These are phyloP conservation scores for Baronia brevicornis DNA, from an alignment of 2,888 invertebrate genomes.

Conservation along the genomic window DNA sequence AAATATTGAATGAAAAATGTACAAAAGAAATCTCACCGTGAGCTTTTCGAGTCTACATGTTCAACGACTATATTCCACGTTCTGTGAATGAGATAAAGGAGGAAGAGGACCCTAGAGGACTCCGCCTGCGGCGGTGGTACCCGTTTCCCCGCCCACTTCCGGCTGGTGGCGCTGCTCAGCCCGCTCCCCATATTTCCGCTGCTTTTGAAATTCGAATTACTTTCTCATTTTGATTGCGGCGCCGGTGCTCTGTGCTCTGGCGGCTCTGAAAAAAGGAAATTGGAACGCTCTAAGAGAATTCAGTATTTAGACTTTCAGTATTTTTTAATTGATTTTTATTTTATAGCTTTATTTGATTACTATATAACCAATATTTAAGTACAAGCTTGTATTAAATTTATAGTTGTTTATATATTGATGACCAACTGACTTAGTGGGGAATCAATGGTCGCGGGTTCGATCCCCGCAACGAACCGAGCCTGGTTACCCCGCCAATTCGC, in stretches of 20 bases:
- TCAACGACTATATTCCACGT: conserved; percentile 82
- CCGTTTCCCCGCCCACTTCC: conserved; percentile 39
- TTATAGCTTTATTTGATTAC: neutral
- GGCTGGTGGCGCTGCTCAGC: conserved; percentile 44
- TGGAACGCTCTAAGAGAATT: conserved; percentile 2
- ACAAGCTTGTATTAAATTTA: no score
- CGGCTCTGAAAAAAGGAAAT: conserved; percentile 24
- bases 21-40: conserved; percentile 38
- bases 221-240: conserved; percentile 28
- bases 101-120: conserved; percentile 77
- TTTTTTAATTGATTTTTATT: neutral
- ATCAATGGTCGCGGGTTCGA: no score
- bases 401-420: no score
- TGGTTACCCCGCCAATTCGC: no score
- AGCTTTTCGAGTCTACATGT: conserved; percentile 74
- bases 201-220: conserved; percentile 23
- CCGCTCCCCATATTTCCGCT: conserved; percentile 48
- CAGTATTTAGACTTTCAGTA: conserved; percentile 1
- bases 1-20: neutral
- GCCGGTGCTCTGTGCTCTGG: conserved; percentile 17
- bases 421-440: no score
- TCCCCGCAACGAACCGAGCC: no score
- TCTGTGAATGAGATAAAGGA: conserved; percentile 80
- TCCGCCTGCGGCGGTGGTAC: conserved; percentile 59
- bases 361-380: no score